Base-by-base conservation (phyloP, 1,140 invertebrate genomes). In the Rhyzopertha dominica region DNA sequence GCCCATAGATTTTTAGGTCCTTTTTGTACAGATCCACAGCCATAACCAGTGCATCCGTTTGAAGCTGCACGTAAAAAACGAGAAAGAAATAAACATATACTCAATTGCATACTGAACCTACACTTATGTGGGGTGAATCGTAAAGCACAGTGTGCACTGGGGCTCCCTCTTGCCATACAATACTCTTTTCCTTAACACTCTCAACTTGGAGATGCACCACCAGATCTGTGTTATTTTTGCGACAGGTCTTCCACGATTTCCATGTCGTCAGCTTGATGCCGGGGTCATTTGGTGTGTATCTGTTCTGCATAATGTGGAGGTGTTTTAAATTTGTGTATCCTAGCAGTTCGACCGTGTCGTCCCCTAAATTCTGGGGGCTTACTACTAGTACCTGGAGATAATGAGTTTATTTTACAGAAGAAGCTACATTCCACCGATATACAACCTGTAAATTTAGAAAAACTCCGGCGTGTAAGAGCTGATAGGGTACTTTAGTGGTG, bases 291-390 rank as follows among this genome's bases (percentile, higher is more conserved):
- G 78, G 74, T 36, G 79, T 80, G 50, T 85, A 87, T 28, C 76
- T 71, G 65, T 88, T 90, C 64, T 90, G 87, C 7, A 89, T 59
- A 35, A 93, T 79, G 63, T 87, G 79, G 30, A 93, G 67, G 56
- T 91, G 80, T 29, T 72, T 62, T 13, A 92, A 61, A 51, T 72
- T 74, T 1, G 79, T 82, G 40, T 80, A 74, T n/a, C 78, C 74
- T 23, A 88, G 56, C 17, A 88, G 58, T 42, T 82, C 73, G 5
- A 91, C 57, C 0, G 87, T 69, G 61, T 91, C 87, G 47, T 87
- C 81, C 34, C 83, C 78, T 10, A 92, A 65, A 66, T 89, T 90
- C 67, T 90, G 87, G 0, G 89, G 85, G 58, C 85, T 86, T 13
- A 90, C 78, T 2, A 79, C 74, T 24, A 91, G 64, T 34, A 76